A percentile compares a stretch with the other conserved stretches of the same genome.
These are phyloP conservation scores for Pogona vitticeps DNA, from an alignment of 2,113 vertebrate species.

Conservation along the genomic window DNA sequence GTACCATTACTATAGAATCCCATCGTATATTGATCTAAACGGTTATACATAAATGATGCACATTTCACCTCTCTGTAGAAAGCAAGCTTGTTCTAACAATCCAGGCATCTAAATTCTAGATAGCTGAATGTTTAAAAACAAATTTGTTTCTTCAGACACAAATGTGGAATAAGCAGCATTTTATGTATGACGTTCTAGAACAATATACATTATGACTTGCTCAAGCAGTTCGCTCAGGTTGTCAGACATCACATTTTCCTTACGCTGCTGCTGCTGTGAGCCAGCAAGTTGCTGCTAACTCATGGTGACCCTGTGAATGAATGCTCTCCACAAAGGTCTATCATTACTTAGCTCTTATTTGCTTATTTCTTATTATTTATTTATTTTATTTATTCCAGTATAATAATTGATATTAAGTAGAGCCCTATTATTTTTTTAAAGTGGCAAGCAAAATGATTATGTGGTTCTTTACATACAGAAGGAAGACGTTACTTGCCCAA, in stretches of 20 bases:
- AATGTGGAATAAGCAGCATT: slow-evolving; percentile 31
- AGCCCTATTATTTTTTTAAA: slow-evolving; percentile 56
- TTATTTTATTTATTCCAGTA: too few species aligned
- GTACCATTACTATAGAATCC: slow-evolving; percentile 29
- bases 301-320: too few species aligned
- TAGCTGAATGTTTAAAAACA: slow-evolving; percentile 32
- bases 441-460: slow-evolving; percentile 35
- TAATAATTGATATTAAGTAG: slow-evolving; percentile 33
- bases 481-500: slow-evolving; percentile 80
- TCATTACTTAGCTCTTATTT: too few species aligned
- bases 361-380: too few species aligned
- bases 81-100: neutral
- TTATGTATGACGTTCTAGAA: slow-evolving; percentile 23
- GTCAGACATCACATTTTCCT: slow-evolving; percentile 42
- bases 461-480: slow-evolving; percentile 73
- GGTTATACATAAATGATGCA: neutral
- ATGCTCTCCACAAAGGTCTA: too few species aligned
- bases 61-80: neutral
- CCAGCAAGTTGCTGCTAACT: too few species aligned
- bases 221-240: slow-evolving; percentile 18
- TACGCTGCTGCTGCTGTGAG: too few species aligned
- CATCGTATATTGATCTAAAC: neutral
- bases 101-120: neutral
- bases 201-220: slow-evolving; percentile 14
- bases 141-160: slow-evolving; percentile 41